Conservation (phyloP, 2,888 invertebrate genomes). For the Aelia acuminata region DNA sequence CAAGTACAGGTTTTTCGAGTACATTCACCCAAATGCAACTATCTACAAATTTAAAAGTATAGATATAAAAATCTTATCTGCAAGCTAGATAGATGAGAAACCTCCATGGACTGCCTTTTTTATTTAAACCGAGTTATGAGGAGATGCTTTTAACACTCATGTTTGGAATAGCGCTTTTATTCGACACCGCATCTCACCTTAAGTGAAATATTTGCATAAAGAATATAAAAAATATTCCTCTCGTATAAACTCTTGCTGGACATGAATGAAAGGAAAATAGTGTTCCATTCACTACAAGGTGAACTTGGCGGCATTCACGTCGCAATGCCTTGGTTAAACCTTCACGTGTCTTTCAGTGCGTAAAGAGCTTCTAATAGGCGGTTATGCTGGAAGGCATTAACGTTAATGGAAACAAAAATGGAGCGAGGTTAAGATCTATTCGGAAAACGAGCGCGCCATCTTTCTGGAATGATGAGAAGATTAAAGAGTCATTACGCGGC, state of each 20-base stretch:
- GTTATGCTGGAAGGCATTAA: background rate
- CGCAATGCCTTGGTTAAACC: background rate
- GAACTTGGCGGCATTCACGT: background rate
- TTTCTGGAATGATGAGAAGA: slow-evolving; percentile 36
- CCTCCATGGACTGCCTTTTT: too few species aligned
- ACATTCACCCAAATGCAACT: too few species aligned
- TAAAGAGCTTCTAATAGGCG: slow-evolving; percentile 33
- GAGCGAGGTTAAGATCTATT: background rate
- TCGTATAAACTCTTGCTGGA: background rate
- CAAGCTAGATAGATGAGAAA: too few species aligned
- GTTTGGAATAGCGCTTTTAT: too few species aligned
- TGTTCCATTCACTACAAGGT: background rate
- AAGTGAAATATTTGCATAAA: background rate
- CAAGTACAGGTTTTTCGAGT: too few species aligned
- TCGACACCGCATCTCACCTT: background rate
- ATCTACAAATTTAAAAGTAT: too few species aligned
- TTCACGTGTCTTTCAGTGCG: background rate
- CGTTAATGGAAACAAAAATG: slow-evolving; percentile 34
- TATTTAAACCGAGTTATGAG: too few species aligned
- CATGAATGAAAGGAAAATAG: background rate
- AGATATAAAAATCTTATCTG: too few species aligned
- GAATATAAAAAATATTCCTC: background rate
- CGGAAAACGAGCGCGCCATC: slow-evolving; percentile 27
- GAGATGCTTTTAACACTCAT: too few species aligned
- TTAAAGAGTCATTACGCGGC: slow-evolving; percentile 31